Evolutionary conservation across 2,797 vertebrate species (phyloP).

Genomic region (Melanotaenia parkinsoni): DNA sequence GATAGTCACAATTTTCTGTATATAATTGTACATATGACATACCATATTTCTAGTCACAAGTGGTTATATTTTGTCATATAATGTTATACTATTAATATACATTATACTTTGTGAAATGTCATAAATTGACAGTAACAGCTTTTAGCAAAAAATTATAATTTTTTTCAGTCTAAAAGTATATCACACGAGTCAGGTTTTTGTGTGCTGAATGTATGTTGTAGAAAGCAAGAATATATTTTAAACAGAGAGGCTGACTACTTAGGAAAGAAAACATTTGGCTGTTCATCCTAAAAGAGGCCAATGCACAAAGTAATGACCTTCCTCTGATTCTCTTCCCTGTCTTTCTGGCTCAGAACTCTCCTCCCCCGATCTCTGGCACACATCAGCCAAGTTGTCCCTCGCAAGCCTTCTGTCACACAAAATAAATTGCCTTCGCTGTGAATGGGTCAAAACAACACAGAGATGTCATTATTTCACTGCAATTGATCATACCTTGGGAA

Average conservation of each 20-base stretch:
- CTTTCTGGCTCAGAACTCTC: conserved; percentile 57
- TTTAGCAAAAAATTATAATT: too few species aligned
- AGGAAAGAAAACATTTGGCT: neutral
- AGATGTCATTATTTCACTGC: conserved; percentile 86
- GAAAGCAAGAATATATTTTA: neutral
- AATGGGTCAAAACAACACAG: conserved; percentile 88
- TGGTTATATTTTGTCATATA: too few species aligned
- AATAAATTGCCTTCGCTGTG: conserved; percentile 87
- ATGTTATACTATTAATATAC: too few species aligned
- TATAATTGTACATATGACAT: too few species aligned
- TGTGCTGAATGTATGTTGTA: neutral
- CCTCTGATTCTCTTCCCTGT: conserved; percentile 27
- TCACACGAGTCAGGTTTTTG: neutral
- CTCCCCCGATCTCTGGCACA: conserved; percentile 72
- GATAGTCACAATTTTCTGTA: too few species aligned
- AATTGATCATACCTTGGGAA: conserved; percentile 87
- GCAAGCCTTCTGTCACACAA: conserved; percentile 84
- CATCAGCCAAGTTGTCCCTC: conserved; percentile 78
- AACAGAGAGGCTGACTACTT: neutral
- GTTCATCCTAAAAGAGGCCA: conserved; percentile 35
- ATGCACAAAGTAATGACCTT: conserved; percentile 63
- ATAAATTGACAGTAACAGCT: too few species aligned
- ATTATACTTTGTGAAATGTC: too few species aligned
- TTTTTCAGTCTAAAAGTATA: too few species aligned
- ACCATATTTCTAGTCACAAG: too few species aligned